phyloP scores from a whole-genome alignment of 2,797 vertebrate genomes.

The Leptodactylus fallax region DNA sequence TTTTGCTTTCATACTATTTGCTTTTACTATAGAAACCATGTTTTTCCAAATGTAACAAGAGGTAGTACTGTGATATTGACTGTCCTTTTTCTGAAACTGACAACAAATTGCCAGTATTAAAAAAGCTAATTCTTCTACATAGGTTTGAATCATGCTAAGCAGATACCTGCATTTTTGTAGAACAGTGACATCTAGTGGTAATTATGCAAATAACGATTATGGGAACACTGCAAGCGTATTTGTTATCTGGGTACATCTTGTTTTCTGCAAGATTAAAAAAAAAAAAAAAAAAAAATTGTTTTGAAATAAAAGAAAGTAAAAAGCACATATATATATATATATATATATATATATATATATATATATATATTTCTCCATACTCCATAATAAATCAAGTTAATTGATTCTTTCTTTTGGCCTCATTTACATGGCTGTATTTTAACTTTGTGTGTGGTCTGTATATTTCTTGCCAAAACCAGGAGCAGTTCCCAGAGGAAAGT shows the following conservation, averaged over 20 bases:
- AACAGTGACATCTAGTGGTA: constrained; percentile 60
- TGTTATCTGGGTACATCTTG: background rate
- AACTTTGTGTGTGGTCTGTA: background rate
- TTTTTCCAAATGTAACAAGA: no score
- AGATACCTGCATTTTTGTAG: constrained; percentile 13
- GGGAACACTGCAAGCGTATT: background rate
- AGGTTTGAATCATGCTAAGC: no score
- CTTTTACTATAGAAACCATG: no score
- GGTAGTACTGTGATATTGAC: no score
- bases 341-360: no score
- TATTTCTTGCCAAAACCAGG: background rate
- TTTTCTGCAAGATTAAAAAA: background rate
- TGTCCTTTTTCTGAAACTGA: background rate
- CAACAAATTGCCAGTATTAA: background rate
- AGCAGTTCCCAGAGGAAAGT: background rate
- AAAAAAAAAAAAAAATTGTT: background rate
- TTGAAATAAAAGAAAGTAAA: background rate
- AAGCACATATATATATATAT: no score
- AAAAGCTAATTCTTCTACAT: no score
- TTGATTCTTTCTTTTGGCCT: no score
- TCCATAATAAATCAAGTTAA: no score
- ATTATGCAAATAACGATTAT: constrained; percentile 22
- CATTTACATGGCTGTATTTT: background rate
- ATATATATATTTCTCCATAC: no score
- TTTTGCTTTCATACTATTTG: no score